Conservation (phyloP, 1,140 invertebrate species). For the Ceratina calcarata region DNA sequence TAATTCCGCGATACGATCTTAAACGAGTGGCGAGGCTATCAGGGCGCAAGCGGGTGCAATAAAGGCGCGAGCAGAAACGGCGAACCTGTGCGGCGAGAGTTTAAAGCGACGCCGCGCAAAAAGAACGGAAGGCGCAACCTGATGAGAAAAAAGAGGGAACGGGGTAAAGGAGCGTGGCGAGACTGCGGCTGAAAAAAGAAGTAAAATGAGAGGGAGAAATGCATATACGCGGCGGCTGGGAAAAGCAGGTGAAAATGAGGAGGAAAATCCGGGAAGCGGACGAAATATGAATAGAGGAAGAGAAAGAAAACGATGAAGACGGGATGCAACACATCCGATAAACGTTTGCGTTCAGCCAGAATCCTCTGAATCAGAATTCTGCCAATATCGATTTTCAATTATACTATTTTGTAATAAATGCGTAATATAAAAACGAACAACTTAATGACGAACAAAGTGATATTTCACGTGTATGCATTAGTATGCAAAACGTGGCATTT, state of each 20-base stretch:
- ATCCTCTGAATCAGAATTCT: too few relatives aligned
- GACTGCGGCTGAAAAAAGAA: constrained; percentile 9
- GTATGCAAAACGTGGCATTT: too few relatives aligned
- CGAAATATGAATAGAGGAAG: neutral
- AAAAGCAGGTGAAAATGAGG: constrained; percentile 8
- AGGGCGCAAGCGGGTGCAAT: constrained; percentile 53
- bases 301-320: neutral
- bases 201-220: neutral
- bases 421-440: too few relatives aligned
- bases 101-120: constrained; percentile 43
- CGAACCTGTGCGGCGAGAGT: constrained; percentile 17
- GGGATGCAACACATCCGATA: neutral
- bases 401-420: too few relatives aligned
- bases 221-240: neutral
- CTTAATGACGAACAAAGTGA: too few relatives aligned
- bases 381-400: too few relatives aligned
- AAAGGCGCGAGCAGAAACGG: constrained; percentile 55
- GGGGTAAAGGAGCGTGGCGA: constrained; percentile 1
- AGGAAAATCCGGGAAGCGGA: neutral
- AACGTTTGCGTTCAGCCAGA: too few relatives aligned
- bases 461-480: too few relatives aligned
- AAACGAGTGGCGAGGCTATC: constrained; percentile 50
- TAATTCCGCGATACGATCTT: constrained; percentile 70
- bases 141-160: constrained; percentile 9
- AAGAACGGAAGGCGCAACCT: constrained; percentile 10